Conservation (phyloP, 2,113 vertebrate species). For the Trematocara macrostoma region DNA sequence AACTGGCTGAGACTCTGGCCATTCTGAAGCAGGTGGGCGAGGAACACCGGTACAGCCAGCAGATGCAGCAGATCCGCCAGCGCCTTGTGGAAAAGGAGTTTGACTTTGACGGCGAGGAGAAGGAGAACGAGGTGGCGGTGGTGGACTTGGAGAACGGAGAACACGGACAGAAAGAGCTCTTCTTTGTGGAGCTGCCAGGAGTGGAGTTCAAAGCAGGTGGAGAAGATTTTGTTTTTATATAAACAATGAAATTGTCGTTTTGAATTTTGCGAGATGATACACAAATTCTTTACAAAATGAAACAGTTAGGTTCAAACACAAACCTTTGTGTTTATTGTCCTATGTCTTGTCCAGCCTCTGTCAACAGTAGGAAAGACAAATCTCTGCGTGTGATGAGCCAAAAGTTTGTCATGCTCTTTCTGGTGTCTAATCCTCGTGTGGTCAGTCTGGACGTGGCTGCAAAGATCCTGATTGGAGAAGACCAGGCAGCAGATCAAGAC, state of each 20-base stretch:
- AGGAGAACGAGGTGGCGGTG: conserved; percentile 64
- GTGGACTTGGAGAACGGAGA: conserved; percentile 37
- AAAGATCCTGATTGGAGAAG: conserved; percentile 93
- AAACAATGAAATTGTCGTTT: not conserved
- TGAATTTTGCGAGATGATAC: not conserved
- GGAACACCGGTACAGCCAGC: conserved; percentile 81
- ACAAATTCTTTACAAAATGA: not conserved
- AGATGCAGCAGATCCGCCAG: conserved; percentile 86
- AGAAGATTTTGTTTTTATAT: not conserved
- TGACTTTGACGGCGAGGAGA: conserved; percentile 66
- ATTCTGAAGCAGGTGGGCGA: conserved; percentile 81
- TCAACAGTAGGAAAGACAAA: conserved; percentile 94
- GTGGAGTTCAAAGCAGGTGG: conserved; percentile 87
- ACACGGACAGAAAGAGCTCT: conserved; percentile 73
- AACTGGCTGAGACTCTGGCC: conserved; percentile 84
- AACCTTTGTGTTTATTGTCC: not conserved
- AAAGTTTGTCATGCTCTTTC: conserved; percentile 98
- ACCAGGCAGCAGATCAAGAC: conserved; percentile 84
- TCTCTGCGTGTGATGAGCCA: conserved; percentile 96
- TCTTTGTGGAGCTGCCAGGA: conserved; percentile 85
- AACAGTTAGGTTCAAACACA: not conserved
- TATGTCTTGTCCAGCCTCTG: conserved; percentile 74
- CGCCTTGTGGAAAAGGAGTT: conserved; percentile 74
- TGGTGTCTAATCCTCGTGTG: conserved; percentile 85
- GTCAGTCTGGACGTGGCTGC: conserved; percentile 93